Percentiles rank a stretch among this genome's conserved stretches.
Evolutionary conservation across 2,888 invertebrate species (phyloP).

Genomic region (Octodonta nipae): DNA sequence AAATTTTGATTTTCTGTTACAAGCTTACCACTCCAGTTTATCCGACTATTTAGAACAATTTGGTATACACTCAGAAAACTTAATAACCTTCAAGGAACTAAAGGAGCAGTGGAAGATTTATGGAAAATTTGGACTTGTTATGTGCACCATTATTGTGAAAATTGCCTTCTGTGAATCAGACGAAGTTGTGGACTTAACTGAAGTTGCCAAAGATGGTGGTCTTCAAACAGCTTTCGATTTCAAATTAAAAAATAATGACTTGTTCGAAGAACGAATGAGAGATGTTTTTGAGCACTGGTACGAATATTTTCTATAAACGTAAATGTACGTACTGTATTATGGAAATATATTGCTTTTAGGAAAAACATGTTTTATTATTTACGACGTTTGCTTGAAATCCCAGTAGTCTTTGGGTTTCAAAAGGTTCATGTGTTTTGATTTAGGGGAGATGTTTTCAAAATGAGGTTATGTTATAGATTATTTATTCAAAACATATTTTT

Average conservation of each 20-base stretch:
- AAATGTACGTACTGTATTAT: too few relatives aligned
- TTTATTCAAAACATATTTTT: too few relatives aligned
- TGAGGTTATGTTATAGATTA: too few relatives aligned
- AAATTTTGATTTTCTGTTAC: slow-evolving; percentile 18
- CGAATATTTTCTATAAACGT: too few relatives aligned
- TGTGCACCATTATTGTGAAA: slow-evolving; percentile 17
- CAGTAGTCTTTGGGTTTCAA: too few relatives aligned
- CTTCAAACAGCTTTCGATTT: slow-evolving; percentile 8
- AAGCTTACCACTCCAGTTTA: slow-evolving; percentile 19
- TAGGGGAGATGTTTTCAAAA: too few relatives aligned
- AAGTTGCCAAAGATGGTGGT: slow-evolving; percentile 10
- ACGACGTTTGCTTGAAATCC: too few relatives aligned
- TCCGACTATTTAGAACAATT: slow-evolving; percentile 16
- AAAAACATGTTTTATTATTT: too few relatives aligned
- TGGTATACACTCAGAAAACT: slow-evolving; percentile 13
- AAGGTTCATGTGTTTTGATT: too few relatives aligned
- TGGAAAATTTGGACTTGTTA: slow-evolving; percentile 17
- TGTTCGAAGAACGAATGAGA: slow-evolving; percentile 5
- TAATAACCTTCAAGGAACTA: slow-evolving; percentile 16
- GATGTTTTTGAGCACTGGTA: not conserved
- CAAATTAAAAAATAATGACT: slow-evolving; percentile 12
- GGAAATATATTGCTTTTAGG: too few relatives aligned
- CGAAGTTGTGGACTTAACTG: slow-evolving; percentile 17
- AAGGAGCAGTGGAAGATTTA: slow-evolving; percentile 19
- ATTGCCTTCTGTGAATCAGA: slow-evolving; percentile 15